Evolutionary conservation across 2,888 invertebrate genomes (phyloP).

Genomic region (Protula sp.): DNA sequence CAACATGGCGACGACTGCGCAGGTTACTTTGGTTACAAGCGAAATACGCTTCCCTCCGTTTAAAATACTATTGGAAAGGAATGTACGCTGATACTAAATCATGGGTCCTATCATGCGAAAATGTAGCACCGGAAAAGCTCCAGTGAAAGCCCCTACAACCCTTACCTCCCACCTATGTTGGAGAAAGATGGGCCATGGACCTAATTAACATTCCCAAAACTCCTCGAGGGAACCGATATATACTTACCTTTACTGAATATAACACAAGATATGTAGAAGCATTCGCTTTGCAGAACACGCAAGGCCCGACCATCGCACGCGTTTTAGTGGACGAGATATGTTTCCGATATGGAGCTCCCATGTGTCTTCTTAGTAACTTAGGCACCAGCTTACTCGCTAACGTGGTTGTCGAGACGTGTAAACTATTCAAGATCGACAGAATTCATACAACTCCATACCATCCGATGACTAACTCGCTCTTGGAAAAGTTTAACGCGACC

Average conservation of each 20-base stretch:
- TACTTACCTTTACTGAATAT: not conserved
- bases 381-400: not conserved
- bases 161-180: not conserved
- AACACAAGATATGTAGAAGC: not conserved
- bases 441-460: not conserved
- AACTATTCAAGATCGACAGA: not conserved
- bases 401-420: not conserved
- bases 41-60: not conserved
- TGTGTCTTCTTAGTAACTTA: not conserved
- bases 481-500: not conserved
- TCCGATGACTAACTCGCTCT: not conserved
- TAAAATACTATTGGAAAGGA: not conserved
- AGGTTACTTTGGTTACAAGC: not conserved
- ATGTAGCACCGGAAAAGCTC: not conserved
- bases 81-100: not conserved
- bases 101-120: not conserved
- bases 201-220: not conserved
- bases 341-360: not conserved
- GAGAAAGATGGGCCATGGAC: not conserved
- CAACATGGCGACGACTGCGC: not conserved
- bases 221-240: not conserved
- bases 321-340: not conserved
- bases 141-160: not conserved
- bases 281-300: not conserved
- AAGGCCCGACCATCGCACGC: not conserved